Evolutionary conservation across 2,113 vertebrate species (phyloP), one percentile per base, ranked within the genome.

Genomic region (Aviceda subcristata): DNA sequence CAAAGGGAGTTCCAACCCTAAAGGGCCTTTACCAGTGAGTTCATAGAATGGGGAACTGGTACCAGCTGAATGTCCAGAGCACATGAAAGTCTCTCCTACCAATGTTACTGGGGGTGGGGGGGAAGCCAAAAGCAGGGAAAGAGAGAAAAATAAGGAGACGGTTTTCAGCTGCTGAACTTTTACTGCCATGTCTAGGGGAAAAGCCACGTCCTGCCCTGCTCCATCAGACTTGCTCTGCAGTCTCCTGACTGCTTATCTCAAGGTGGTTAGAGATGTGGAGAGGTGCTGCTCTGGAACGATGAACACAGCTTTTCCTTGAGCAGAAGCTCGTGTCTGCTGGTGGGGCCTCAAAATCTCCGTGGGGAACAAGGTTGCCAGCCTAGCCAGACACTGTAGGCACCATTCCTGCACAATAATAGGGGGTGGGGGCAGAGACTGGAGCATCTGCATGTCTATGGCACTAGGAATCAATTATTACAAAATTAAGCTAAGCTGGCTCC

Each of bases 341-440:
- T 2, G 4, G 10, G 17, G 20, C 69, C 20, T 27, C 51, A 36
- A 7, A 59, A 46, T 7, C 22, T 19, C 23, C 38, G 16, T 9
- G 11, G 32, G 17, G 74, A 59, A 32, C 11, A 3, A 9, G 0
- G 1, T 10, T 2, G 1, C n/a, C 36, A 34, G 46, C 34, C 21
- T 5, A 26, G 30, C 7, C 57, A 1, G 3, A 10, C 24, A 4
- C 62, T 4, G 38, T 7, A 4, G 29, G 30, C 55, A 39, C 22
- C 19, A 6, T 4, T 27, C 23, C 8, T 4, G 14, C 74, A 69
- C 36, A 22, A 3, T 10, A 36, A 21, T 2, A 67, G 71, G 27
- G 12, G 26, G 29, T 4, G 10, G 17, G 27, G 19, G 4, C 22
- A 66, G 30, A 26, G 48, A 7, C 38, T 26, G 27, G 15, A 20